These are phyloP conservation scores for Coilia nasus DNA, from an alignment of 2,797 vertebrate genomes.

Conservation along the genomic window DNA sequence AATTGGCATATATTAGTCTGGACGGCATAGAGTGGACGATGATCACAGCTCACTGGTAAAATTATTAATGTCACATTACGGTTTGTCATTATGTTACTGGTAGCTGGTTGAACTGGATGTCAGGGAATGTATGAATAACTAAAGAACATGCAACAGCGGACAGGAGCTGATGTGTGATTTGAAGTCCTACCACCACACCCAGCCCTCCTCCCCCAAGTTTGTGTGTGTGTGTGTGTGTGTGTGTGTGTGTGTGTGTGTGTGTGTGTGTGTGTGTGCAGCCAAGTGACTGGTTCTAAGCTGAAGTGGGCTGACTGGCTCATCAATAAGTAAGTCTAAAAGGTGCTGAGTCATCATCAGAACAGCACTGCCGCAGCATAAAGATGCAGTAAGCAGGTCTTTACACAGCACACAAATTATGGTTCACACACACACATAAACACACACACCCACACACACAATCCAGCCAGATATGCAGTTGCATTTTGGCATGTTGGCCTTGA, in stretches of 20 bases:
- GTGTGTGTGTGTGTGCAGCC: constrained; percentile 31
- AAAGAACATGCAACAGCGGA: background rate
- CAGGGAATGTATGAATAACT: background rate
- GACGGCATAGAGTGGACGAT: no score
- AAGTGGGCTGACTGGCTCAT: constrained; percentile 50
- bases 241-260: background rate
- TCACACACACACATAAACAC: no score
- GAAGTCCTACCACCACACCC: background rate
- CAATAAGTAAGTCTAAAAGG: constrained; percentile 58
- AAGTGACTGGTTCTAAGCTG: constrained; percentile 34
- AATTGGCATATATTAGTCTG: no score
- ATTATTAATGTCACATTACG: no score
- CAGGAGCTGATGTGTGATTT: background rate
- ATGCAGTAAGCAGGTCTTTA: background rate
- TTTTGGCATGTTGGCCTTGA: no score
- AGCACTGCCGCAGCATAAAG: constrained; percentile 28
- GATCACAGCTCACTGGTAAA: no score
- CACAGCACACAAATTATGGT: no score
- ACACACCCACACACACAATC: no score
- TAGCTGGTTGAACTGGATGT: background rate
- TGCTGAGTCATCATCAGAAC: constrained; percentile 62
- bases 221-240: constrained; percentile 12
- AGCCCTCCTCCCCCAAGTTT: constrained; percentile 12
- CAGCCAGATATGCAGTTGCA: no score
- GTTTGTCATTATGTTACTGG: no score